Conservation (phyloP, 2,888 invertebrate species). For the Synergus gifuensis region DNA sequence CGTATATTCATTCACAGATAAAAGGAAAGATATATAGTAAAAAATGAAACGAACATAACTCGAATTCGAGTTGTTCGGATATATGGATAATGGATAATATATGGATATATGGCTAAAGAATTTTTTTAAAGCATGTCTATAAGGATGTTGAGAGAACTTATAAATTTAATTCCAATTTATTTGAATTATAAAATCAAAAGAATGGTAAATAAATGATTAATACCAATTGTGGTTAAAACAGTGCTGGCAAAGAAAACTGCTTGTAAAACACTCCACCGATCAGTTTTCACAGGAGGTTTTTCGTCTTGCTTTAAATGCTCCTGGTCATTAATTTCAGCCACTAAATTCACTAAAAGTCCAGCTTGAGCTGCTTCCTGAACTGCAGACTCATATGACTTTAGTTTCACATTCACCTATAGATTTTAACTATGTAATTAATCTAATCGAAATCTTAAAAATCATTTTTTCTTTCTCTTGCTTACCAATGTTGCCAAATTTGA, state of each 20-base stretch:
- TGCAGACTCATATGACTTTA: constrained; percentile 77
- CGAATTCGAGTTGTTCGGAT: too few relatives aligned
- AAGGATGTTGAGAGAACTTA: not conserved
- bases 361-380: constrained; percentile 86
- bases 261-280: constrained; percentile 89
- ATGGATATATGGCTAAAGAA: too few relatives aligned
- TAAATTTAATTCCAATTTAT: not conserved
- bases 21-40: not conserved
- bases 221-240: constrained; percentile 94
- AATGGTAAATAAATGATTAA: constrained; percentile 54
- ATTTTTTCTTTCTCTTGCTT: constrained; percentile 41
- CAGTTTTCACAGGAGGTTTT: constrained; percentile 77
- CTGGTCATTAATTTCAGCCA: constrained; percentile 56
- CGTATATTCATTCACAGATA: not conserved
- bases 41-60: not conserved
- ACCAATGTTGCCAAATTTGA: constrained; percentile 81
- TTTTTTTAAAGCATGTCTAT: too few relatives aligned
- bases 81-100: too few relatives aligned
- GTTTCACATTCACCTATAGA: constrained; percentile 67
- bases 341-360: constrained; percentile 79
- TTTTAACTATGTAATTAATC: not conserved
- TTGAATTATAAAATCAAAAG: constrained; percentile 14
- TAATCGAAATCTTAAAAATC: not conserved
- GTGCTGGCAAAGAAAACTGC: constrained; percentile 94
- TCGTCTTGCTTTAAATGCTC: constrained; percentile 45